Percentiles rank a stretch among this genome's conserved stretches.
Evolutionary conservation across 35 echinoderm and acorn worm genomes (phyloP).

Genomic region (Lytechinus pictus): DNA sequence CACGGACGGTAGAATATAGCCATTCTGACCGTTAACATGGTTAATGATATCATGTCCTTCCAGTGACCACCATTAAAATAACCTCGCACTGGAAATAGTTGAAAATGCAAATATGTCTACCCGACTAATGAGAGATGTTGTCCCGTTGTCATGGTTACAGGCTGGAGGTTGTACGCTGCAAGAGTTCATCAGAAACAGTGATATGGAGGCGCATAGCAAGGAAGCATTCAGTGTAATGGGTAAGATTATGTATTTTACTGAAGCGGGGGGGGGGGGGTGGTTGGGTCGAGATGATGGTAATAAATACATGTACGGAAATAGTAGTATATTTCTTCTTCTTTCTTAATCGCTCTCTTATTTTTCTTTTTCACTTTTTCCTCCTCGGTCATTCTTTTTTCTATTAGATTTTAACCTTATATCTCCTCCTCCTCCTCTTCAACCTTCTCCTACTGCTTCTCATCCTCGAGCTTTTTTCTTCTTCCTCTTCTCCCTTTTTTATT

Average conservation of each 20-base stretch:
- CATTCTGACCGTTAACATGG: background rate
- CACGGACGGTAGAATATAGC: background rate
- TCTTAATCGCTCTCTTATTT: background rate
- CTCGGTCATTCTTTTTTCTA: background rate
- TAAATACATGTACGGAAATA: too few relatives aligned
- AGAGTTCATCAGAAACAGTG: constrained; percentile 29
- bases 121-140: background rate
- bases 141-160: constrained; percentile 27
- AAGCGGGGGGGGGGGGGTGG: background rate
- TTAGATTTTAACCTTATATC: too few relatives aligned
- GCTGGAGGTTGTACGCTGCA: constrained; percentile 42
- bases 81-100: background rate
- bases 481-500: background rate
- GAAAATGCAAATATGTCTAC: background rate
- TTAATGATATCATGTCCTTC: background rate
- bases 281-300: too few relatives aligned
- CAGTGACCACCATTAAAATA: background rate
- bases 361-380: background rate
- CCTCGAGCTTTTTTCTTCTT: background rate
- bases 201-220: background rate
- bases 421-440: too few relatives aligned
- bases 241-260: background rate
- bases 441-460: too few relatives aligned
- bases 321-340: too few relatives aligned
- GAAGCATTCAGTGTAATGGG: constrained; percentile 33